Conservation (phyloP, 2,888 invertebrate species). For the Hesperia comma region DNA sequence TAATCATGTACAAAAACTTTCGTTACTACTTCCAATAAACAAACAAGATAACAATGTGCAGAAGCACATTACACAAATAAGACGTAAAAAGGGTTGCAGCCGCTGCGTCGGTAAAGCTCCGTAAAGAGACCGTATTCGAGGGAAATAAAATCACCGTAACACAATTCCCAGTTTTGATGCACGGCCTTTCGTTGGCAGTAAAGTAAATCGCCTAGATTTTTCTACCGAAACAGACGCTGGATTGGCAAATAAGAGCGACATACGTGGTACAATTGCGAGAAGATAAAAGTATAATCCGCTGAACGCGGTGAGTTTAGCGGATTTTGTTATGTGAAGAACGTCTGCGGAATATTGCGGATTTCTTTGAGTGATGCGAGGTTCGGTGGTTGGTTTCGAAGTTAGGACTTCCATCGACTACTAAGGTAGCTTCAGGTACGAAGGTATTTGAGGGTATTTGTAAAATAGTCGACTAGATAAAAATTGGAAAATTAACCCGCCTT, state of each 20-base stretch:
- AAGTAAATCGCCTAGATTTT: constrained; percentile 61
- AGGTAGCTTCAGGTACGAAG: too few relatives aligned
- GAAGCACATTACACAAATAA: not conserved
- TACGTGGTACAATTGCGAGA: constrained; percentile 41
- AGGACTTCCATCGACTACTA: too few relatives aligned
- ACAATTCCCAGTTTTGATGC: constrained; percentile 52
- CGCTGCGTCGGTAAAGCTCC: constrained; percentile 49
- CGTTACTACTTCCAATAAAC: too few relatives aligned
- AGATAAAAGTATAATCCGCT: constrained; percentile 46
- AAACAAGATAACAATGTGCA: too few relatives aligned
- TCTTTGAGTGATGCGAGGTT: not conserved
- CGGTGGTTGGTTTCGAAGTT: not conserved
- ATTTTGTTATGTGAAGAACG: constrained; percentile 10
- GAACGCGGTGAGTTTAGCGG: not conserved
- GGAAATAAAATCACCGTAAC: constrained; percentile 55
- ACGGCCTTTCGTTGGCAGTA: constrained; percentile 49
- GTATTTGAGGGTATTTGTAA: too few relatives aligned
- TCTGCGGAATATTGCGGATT: constrained; percentile 12
- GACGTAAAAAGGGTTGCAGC: not conserved
- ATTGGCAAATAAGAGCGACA: constrained; percentile 57
- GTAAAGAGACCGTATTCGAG: constrained; percentile 48
- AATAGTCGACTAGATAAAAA: too few relatives aligned
- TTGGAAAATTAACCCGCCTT: too few relatives aligned
- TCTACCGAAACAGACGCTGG: constrained; percentile 56
- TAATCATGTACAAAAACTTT: too few relatives aligned